Base-by-base conservation (phyloP, 30 jellyfish, hydroid and myxozoan species). In the Cassiopea andromeda region DNA sequence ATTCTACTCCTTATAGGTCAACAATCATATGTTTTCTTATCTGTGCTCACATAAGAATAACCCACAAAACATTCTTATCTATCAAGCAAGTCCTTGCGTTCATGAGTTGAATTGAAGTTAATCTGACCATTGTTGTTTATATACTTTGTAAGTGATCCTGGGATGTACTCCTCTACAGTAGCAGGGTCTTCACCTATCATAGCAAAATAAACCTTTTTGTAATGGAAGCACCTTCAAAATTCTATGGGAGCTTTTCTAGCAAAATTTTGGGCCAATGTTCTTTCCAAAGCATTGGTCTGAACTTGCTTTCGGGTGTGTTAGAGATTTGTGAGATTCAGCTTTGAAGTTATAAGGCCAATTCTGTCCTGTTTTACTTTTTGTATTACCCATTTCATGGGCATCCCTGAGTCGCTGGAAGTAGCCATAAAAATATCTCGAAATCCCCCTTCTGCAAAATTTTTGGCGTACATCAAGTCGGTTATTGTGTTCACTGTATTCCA, bases 41-140 rank as follows among this genome's bases (percentile, higher is more conserved):
- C 44, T 57, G 89, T 48, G 75, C 60, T 48, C 7, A 48, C 66
- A 66, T 59, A 81, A 27, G 89, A 48, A 46, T 19, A 81, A 81
- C 60, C 80, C 59, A 64, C 49, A 47, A 81, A 64, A 49, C 80
- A 18, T 60, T 81, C 89, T 15, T 48, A 60, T 66, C 60, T 81
- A 2, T 44, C 74, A 58, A 81, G 27, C 17, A 81, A 19, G 12
- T 58, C 68, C 58, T 80, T 64, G 60, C 46, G n/a, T 81, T 81
- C 89, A 81, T 61, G 50, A 27, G 90, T 7, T 43, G 16, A 46
- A 19, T 2, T 46, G 15, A 38, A 8, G 48, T 18, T n/a, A 3
- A 61, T 82, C 72, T 82, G 7, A 45, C 88, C 88, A 75, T 85
- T 68, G 76, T 85, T 85, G 75, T 85, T 85, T 27, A 85, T 57